Percentiles rank a stretch among this genome's conserved stretches.
Evolutionary conservation across 2,888 invertebrate genomes (phyloP).

Genomic region (Cordilura impudica): DNA sequence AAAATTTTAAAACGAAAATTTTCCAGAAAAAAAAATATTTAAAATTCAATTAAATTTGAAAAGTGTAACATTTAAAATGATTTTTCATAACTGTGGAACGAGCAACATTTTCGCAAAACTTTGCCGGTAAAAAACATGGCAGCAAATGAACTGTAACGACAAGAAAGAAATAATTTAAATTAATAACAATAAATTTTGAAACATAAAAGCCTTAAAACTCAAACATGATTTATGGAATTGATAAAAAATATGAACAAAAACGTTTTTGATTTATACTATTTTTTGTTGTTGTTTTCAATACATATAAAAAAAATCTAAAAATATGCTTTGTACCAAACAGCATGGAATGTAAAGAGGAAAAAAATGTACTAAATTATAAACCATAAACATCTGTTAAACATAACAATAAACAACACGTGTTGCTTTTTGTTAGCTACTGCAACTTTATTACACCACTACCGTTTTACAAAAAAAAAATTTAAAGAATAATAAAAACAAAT

Average conservation of each 20-base stretch:
- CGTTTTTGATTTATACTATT: not conserved
- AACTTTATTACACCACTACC: not conserved
- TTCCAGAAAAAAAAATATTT: constrained; percentile 3
- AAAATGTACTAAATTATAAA: not conserved
- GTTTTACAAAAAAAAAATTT: not conserved
- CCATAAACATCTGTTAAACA: constrained; percentile 41
- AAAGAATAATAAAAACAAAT: not conserved
- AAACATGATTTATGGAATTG: constrained; percentile 26
- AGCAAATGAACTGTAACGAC: constrained; percentile 19
- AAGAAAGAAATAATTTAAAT: not conserved
- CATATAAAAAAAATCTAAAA: constrained; percentile 6
- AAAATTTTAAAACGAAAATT: not conserved
- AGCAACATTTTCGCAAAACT: constrained; percentile 17
- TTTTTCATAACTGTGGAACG: constrained; percentile 28
- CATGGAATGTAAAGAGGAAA: not conserved
- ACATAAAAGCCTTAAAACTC: not conserved
- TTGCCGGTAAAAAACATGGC: constrained; percentile 5
- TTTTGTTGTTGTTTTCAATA: not conserved
- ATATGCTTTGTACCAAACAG: too few relatives aligned
- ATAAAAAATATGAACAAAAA: not conserved
- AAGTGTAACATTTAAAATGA: not conserved
- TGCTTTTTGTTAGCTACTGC: constrained; percentile 27
- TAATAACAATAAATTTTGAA: constrained; percentile 6
- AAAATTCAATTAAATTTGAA: not conserved
- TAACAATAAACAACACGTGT: constrained; percentile 43